Base-by-base conservation (phyloP, 2,113 vertebrate genomes). In the Stictonetta naevosa region DNA sequence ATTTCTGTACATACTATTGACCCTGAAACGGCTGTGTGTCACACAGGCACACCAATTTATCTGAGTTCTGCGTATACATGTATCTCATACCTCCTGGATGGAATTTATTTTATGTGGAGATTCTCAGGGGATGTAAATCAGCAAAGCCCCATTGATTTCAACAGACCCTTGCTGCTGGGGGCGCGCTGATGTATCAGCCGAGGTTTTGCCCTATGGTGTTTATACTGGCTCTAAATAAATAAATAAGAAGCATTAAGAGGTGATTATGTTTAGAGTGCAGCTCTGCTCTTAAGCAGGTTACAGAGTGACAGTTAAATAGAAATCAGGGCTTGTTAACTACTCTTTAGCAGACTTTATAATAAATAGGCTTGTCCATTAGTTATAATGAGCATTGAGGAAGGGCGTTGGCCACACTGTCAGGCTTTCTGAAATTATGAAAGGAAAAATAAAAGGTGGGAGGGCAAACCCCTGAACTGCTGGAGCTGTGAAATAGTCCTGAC, bases 151-250 rank as follows among this genome's bases (percentile, higher is more conserved):
- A 73, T 71, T 86, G 94, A 94, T 95, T 93, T 79, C 86, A 86
- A 46, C 73, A 89, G 94, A 91, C 72, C 86, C 83, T 58, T 58
- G 40, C 83, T 91, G 92, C 73, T 94, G 80, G 53, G 79, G 75
- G 75, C 20, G 29, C 1, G 6, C 40, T 1, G 13, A n/a, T 73
- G 63, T 17, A 68, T 29, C 80, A 79, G 59, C 71, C 25, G 77
- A 92, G 83, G 83, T 48, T 92, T 67, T 95, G 95, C 53, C 81
- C 91, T 4, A 31, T 17, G 69, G 29, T 91, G 83, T 94, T 96
- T 96, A 94, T 86, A 77, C 34, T 93, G 93, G 67, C 84, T 75
- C 93, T 90, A 93, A 95, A 96, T 90, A 97, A 96, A 94, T 95
- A 93, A 96, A 97, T 95, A 96, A 84, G 81, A 14, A 89, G 84